Evolutionary conservation across 2,113 vertebrate genomes (phyloP), one percentile per base, ranked within the genome.

Genomic region (Pionites leucogaster): DNA sequence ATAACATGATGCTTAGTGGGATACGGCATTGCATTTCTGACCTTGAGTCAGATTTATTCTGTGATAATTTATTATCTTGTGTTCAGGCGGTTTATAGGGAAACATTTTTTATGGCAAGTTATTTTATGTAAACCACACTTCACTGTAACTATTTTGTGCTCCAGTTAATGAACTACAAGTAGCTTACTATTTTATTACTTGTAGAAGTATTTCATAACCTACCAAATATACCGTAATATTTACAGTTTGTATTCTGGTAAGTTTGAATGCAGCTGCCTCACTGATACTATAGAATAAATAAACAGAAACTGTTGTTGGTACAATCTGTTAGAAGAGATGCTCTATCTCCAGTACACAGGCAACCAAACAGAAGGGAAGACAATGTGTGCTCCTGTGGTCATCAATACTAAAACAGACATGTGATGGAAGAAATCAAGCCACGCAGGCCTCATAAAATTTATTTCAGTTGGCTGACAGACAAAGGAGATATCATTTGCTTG

Each of bases 401-500:
- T 7, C 64, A 63, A 8, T 31, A 17, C 55, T 79, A 8, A 87
- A 74, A 20, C 25, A 10, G 33, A 12, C 0, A 3, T 22, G 42
- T 2, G 52, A 19, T 1, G 2, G 69, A 39, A 81, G 85, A 93
- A 87, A 47, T 4, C 1, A 14, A 65, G 57, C 55, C 19, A 0
- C 28, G 4, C 35, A 62, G 49, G 35, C 59, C 49, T 59, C 52
- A 9, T 67, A 65, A 59, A 33, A 0, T 77, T 92, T 96, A 20
- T 94, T 93, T 49, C 31, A 23, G 4, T 88, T 95, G 96, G 90
- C 95, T 53, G 52, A 31, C 13, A 35, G 12, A 52, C 53, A 94
- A 77, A 90, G 68, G 28, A 93, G 71, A 57, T 20, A 5, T 8
- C 0, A 2, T n/a, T 44, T 49, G 37, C 31, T 80, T 86, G 8